phyloP scores from a whole-genome alignment of 2,797 vertebrate genomes.

The Microchirus variegatus region DNA sequence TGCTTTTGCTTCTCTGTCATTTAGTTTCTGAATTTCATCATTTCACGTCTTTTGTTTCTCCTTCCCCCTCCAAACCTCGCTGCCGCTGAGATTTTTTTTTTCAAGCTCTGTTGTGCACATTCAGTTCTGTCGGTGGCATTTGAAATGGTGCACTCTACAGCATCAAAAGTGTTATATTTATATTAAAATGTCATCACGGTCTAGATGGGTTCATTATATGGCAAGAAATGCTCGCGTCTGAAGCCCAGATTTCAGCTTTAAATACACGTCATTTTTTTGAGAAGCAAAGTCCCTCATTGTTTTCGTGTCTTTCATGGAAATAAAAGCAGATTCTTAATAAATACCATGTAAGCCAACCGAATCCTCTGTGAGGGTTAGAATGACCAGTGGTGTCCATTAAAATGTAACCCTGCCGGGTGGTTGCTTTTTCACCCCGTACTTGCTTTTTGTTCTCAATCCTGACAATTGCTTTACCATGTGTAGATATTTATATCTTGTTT shows the following conservation, averaged over 20 bases:
- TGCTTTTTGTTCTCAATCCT: neutral
- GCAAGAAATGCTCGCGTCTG: conserved; percentile 18
- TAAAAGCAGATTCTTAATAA: neutral
- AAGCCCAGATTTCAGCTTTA: conserved; percentile 23
- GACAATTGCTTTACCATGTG: neutral
- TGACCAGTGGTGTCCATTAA: neutral
- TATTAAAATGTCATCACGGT: conserved; percentile 43
- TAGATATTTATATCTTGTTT: neutral
- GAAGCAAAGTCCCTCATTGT: conserved; percentile 20
- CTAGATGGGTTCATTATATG: conserved; percentile 33
- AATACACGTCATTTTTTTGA: conserved; percentile 11
- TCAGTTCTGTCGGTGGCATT: conserved; percentile 56
- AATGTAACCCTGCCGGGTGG: neutral
- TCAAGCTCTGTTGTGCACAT: conserved; percentile 40
- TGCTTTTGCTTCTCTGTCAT: conserved; percentile 57
- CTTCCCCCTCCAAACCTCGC: neutral
- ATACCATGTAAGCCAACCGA: neutral
- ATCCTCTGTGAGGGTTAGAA: neutral
- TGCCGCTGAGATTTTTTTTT: conserved; percentile 34
- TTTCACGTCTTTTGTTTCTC: too few relatives aligned
- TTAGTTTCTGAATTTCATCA: conserved; percentile 48
- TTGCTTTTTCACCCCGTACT: neutral
- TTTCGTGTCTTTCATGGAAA: conserved; percentile 8
- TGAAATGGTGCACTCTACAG: conserved; percentile 43
- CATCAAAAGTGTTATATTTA: conserved; percentile 47